A percentile compares a stretch with the other conserved stretches of the same genome.
phyloP scores from a whole-genome alignment of 2,113 vertebrate species.

The Ammodytes dubius region DNA sequence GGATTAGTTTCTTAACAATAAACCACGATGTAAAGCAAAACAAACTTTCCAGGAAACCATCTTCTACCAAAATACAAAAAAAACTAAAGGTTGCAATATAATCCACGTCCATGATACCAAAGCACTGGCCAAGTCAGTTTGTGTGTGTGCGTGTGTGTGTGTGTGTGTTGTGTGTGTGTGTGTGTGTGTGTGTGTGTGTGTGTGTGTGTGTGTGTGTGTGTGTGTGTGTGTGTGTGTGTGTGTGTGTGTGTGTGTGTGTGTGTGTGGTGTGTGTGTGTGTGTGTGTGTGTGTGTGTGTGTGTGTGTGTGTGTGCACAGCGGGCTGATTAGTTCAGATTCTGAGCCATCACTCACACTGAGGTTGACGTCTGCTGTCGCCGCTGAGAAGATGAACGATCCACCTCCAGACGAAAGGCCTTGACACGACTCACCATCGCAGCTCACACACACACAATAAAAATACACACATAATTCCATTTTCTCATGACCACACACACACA shows the following conservation, averaged over 20 bases:
- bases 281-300: conserved; percentile 40
- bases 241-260: conserved; percentile 31
- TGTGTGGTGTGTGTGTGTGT: conserved; percentile 36
- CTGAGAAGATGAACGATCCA: conserved; percentile 64
- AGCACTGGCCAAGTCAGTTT: conserved; percentile 1
- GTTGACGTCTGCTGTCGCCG: conserved; percentile 58
- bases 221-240: conserved; percentile 28
- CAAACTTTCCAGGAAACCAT: conserved; percentile 20
- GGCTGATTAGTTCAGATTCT: conserved; percentile 64
- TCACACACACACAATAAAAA: conserved; percentile 34
- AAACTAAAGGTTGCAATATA: not conserved
- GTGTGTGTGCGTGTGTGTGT: conserved; percentile 24
- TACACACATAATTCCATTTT: conserved; percentile 10
- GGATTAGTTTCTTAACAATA: not conserved
- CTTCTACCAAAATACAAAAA: not conserved
- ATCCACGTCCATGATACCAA: conserved; percentile 1
- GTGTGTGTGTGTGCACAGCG: conserved; percentile 22
- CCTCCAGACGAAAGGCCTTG: conserved; percentile 59
- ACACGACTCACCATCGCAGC: conserved; percentile 32
- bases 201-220: conserved; percentile 30
- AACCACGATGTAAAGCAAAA: not conserved
- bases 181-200: conserved; percentile 31
- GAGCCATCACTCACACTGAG: conserved; percentile 63
- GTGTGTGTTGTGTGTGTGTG: conserved; percentile 26
- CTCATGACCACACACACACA: not conserved